A percentile compares a stretch with the other conserved stretches of the same genome.
Conservation (phyloP, 1,140 invertebrate genomes). For the Whitmania pigra region DNA sequence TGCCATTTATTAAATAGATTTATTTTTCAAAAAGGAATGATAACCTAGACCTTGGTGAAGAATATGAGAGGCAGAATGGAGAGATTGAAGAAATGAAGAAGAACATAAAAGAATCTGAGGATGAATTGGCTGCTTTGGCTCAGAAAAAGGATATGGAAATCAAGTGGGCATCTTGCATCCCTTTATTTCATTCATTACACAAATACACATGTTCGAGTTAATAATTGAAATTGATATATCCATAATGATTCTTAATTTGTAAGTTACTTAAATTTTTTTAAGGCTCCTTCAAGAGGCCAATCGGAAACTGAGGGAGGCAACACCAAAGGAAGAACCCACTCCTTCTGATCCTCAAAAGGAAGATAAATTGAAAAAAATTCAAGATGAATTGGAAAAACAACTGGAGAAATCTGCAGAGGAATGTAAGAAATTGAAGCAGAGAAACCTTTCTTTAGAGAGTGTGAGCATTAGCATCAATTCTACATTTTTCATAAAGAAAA, state of each 20-base stretch:
- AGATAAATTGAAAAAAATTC: not conserved
- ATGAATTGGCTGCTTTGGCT: not conserved
- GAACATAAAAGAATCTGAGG: slow-evolving; percentile 3
- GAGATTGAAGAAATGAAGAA: not conserved
- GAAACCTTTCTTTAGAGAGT: not conserved
- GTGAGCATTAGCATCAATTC: not conserved
- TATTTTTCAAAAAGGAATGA: not conserved
- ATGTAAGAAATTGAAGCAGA: not conserved
- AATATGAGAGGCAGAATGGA: not conserved
- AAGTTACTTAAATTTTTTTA: not conserved
- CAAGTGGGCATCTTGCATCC: not conserved
- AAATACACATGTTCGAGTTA: too few species aligned
- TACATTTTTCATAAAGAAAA: too few species aligned
- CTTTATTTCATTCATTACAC: too few species aligned
- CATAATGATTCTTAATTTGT: too few species aligned
- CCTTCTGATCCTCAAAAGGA: not conserved
- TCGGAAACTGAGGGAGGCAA: not conserved
- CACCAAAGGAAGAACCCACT: not conserved
- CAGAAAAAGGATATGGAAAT: slow-evolving; percentile 13
- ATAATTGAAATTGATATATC: too few species aligned
- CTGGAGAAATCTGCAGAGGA: not conserved
- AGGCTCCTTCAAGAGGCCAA: not conserved
- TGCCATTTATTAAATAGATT: too few species aligned
- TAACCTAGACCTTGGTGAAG: not conserved
- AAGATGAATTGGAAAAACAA: not conserved